phyloP scores from a whole-genome alignment of 2,888 invertebrate species.

The Syritta pipiens region DNA sequence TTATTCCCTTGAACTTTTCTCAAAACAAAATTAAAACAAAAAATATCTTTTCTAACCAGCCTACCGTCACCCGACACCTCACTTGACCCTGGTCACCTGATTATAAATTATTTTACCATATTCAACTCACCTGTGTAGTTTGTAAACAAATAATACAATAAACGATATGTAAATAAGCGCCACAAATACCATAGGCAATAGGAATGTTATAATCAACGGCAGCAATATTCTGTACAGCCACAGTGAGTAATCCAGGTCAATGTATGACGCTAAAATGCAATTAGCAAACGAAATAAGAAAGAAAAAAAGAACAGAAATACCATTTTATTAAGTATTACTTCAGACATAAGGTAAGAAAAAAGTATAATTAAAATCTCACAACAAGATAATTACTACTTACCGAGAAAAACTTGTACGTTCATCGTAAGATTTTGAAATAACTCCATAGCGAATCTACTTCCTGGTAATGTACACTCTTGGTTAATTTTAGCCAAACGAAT shows the following conservation, averaged over 20 bases:
- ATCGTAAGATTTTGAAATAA: constrained; percentile 72
- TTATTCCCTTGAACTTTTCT: too few relatives aligned
- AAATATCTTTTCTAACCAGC: too few relatives aligned
- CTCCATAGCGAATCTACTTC: constrained; percentile 71
- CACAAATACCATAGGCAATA: constrained; percentile 89
- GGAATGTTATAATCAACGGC: constrained; percentile 91
- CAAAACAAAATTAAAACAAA: too few relatives aligned
- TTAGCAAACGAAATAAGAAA: too few relatives aligned
- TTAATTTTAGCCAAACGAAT: not conserved
- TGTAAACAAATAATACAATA: constrained; percentile 91
- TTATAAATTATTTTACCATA: not conserved
- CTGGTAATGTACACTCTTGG: not conserved
- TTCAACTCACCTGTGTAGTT: constrained; percentile 86
- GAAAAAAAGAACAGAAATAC: too few relatives aligned
- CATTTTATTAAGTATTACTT: too few relatives aligned
- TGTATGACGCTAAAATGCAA: constrained; percentile 90
- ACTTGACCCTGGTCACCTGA: constrained; percentile 15
- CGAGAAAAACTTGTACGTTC: constrained; percentile 73
- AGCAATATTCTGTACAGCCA: constrained; percentile 92
- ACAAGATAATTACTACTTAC: constrained; percentile 71
- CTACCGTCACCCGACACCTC: not conserved
- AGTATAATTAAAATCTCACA: too few relatives aligned
- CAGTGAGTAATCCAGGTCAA: constrained; percentile 90
- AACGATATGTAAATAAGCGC: constrained; percentile 90
- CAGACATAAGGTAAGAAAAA: too few relatives aligned